Evolutionary conservation across 2,113 vertebrate genomes (phyloP).

Genomic region (Amphiprion ocellaris): DNA sequence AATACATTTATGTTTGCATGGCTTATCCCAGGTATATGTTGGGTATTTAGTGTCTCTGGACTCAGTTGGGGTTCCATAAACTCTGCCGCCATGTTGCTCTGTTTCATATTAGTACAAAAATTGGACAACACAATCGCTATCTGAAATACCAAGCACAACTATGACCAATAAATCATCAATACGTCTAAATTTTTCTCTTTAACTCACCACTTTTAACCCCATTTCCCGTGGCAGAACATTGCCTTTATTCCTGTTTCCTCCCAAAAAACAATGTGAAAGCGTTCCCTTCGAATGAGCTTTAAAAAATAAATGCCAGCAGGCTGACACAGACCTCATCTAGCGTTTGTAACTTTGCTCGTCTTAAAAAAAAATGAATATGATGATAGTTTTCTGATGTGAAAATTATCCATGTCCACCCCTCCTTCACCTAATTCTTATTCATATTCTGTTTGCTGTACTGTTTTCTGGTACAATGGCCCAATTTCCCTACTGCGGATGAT

Average conservation of each 20-base stretch:
- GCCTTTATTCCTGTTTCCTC: too few relatives aligned
- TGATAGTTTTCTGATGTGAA: constrained; percentile 14
- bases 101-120: neutral
- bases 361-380: constrained; percentile 11
- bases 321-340: neutral
- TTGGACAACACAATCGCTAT: neutral
- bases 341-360: constrained; percentile 8
- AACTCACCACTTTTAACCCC: too few relatives aligned
- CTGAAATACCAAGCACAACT: neutral
- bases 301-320: neutral
- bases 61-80: neutral
- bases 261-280: neutral
- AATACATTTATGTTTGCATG: neutral
- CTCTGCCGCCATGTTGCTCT: neutral
- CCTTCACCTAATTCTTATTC: constrained; percentile 21
- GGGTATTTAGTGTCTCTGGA: neutral
- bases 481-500: constrained; percentile 31
- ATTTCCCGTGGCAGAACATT: too few relatives aligned
- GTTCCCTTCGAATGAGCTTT: too few relatives aligned
- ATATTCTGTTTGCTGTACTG: constrained; percentile 31
- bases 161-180: too few relatives aligned
- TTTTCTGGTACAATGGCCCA: constrained; percentile 37
- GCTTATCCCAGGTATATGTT: neutral
- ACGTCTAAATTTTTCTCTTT: too few relatives aligned
- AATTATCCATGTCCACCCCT: neutral